Evolutionary conservation across 1,140 invertebrate species (phyloP), one percentile per base, ranked within the genome.

Genomic region (Penaeus japonicus): DNA sequence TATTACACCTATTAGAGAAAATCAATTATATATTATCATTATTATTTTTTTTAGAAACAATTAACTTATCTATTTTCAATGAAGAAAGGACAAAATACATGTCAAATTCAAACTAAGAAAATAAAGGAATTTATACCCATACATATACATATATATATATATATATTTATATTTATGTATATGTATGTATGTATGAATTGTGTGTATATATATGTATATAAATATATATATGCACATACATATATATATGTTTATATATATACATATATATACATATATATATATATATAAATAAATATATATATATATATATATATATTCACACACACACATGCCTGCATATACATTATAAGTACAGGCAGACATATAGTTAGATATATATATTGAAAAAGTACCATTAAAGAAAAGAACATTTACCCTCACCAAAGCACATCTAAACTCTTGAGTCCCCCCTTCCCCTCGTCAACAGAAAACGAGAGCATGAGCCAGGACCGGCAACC

Each of bases 111-210:
- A 59, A 20, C 1, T 2, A 59, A 20, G n/a, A 20, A 59, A 20
- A 59, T 59, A 59, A 20, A 59, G 18, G n/a, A 20, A 59, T 59
- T 20, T 59, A 24, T 22, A 70, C 30, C 22, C 15, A 70, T 20
- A 70, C 15, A 70, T 22, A 70, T 22, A 70, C 17, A 70, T 24
- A 70, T 24, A 70, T 24, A 70, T 24, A 70, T 70, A 70, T 73
- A 73, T 73, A 73, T 73, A 73, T 73, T 27, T 73, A 73, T 73
- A 73, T 73, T 27, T 73, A 73, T 73, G 30, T 73, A 73, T 73
- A 73, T 73, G 30, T 73, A 73, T 73, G 30, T 73, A 73, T 73
- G 30, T 73, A 73, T 73, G 32, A 73, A 7, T 27, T 27, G 27
- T 70, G 27, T 70, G 5, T 22, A 73, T 70, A n/a, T 70, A 70